Percentiles rank a stretch among this genome's conserved stretches.
Conservation (phyloP, 2,113 vertebrate genomes). For the Apteryx owenii region DNA sequence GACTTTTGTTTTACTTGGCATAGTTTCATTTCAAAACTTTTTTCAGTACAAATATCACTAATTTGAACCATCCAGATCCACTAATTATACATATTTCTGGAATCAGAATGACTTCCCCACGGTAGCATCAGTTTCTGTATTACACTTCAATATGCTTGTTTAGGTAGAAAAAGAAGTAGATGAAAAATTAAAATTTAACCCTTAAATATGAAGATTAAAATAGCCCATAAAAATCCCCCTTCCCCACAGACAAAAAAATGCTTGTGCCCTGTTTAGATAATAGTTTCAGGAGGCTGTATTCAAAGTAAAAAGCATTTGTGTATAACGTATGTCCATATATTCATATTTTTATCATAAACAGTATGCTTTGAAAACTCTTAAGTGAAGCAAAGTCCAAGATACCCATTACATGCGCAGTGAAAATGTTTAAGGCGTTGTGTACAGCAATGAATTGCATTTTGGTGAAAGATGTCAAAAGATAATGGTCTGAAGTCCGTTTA, state of each 20-base stretch:
- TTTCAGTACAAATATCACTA: background rate
- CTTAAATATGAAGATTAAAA: background rate
- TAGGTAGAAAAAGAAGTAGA: background rate
- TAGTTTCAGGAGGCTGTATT: background rate
- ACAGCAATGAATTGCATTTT: background rate
- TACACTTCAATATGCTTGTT: background rate
- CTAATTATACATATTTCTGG: background rate
- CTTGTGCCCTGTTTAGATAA: background rate
- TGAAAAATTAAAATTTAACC: background rate
- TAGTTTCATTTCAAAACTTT: background rate
- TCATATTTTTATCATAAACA: background rate
- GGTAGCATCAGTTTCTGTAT: background rate
- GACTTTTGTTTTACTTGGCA: conserved; percentile 32
- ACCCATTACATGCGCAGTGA: background rate
- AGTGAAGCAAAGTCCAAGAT: background rate
- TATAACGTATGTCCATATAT: background rate
- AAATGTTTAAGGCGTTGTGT: background rate
- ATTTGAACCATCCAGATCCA: conserved; percentile 1
- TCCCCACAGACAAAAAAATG: accelerated
- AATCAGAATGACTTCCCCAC: background rate
- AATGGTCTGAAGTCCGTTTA: background rate
- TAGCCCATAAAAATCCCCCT: background rate
- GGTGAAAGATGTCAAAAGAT: background rate
- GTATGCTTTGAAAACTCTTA: background rate
- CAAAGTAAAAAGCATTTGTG: background rate